Base-by-base conservation (phyloP, 2,888 invertebrate genomes). In the Lasioglossum vierecki region DNA sequence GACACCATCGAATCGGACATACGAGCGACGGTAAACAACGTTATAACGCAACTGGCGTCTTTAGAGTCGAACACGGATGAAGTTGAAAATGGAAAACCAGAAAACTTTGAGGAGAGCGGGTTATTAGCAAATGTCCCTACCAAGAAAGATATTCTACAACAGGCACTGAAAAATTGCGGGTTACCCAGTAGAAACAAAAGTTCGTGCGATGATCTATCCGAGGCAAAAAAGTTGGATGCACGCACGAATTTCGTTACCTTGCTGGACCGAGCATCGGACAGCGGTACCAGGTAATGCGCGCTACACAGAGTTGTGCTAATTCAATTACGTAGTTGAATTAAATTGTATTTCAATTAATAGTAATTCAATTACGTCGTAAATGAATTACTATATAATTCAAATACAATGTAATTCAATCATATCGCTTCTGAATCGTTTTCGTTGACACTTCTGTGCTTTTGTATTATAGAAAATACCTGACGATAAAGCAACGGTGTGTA, bases 401-500 rank as follows among this genome's bases (percentile, higher is more conserved):
- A n/a, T n/a, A n/a, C n/a, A n/a, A n/a, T n/a, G n/a, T n/a, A n/a
- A n/a, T n/a, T n/a, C n/a, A n/a, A n/a, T n/a, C n/a, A n/a, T n/a
- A n/a, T 53, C 5, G 22, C n/a, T n/a, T 70, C 3, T 22, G 6
- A 22, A n/a, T 35, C 22, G 15, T 30, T 49, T 46, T 35, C 6
- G 30, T 49, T 18, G 35, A 73, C 53, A 22, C n/a, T 9, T 68
- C 18, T 39, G 2, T 11, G 41, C 11, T 0, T n/a, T 72, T 46
- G 5, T 18, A 4, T 68, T 75, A 22, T 71, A 94, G 94, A 73
- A 94, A 93, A 76, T 96, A 96, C 91, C 91, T 95, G 41, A 94
- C 94, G 30, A 95, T 96, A 46, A 95, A 95, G 85, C 96, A 96
- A 84, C 95, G 96, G 79, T 96, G 95, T 93, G 95, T 96, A 57